These are phyloP conservation scores for Ptycholaimellus sp. DNA, from an alignment of 2,888 invertebrate genomes.

Conservation along the genomic window DNA sequence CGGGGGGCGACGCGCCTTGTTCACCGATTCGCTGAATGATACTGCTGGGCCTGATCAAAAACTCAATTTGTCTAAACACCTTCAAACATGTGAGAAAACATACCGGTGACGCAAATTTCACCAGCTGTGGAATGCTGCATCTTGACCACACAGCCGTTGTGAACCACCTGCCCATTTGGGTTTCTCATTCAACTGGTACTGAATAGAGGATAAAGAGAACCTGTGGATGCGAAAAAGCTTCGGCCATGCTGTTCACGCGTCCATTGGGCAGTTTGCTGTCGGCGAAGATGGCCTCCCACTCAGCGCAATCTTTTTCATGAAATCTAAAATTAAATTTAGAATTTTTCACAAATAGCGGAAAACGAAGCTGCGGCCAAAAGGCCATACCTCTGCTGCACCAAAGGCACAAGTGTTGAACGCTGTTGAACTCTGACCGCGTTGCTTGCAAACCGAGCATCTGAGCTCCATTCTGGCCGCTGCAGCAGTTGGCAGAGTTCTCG, in stretches of 20 bases:
- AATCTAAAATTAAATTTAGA: constrained; percentile 6
- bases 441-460: constrained; percentile 41
- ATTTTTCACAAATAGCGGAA: background rate
- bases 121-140: constrained; percentile 43
- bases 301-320: constrained; percentile 5
- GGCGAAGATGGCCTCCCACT: constrained; percentile 8
- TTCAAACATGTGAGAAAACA: constrained; percentile 8
- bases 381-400: constrained; percentile 18
- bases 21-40: constrained; percentile 46
- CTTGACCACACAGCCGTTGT: constrained; percentile 43
- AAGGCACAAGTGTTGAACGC: constrained; percentile 41
- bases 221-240: constrained; percentile 69
- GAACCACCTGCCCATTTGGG: constrained; percentile 29
- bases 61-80: constrained; percentile 24
- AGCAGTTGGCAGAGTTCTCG: constrained; percentile 42
- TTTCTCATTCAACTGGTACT: background rate
- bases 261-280: constrained; percentile 45
- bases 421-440: constrained; percentile 53
- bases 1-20: constrained; percentile 45
- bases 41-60: constrained; percentile 49
- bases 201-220: background rate
- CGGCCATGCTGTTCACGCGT: constrained; percentile 57
- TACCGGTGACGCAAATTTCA: constrained; percentile 35
- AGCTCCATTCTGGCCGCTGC: constrained; percentile 37
- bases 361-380: background rate